A percentile compares a stretch with the other conserved stretches of the same genome.
phyloP scores from a whole-genome alignment of 30 jellyfish, hydroid and myxozoan species.

The Aurelia sp. region DNA sequence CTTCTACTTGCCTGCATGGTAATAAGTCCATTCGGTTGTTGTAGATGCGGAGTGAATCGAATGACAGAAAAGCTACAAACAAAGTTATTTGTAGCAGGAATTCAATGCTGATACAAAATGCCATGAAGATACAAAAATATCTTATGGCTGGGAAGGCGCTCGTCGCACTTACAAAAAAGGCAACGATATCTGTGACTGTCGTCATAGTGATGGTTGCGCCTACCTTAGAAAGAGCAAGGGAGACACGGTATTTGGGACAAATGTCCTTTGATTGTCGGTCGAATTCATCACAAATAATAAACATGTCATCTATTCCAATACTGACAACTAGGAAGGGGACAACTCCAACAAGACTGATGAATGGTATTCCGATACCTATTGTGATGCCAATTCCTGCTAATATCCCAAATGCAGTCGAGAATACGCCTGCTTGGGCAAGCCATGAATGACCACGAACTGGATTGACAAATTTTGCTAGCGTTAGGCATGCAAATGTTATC shows the following conservation, averaged over 20 bases:
- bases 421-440: slow-evolving; percentile 63
- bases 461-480: slow-evolving; percentile 38
- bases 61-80: slow-evolving; percentile 57
- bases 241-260: slow-evolving; percentile 46
- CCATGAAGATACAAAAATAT: slow-evolving; percentile 68
- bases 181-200: slow-evolving; percentile 71
- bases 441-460: slow-evolving; percentile 76
- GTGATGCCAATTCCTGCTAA: slow-evolving; percentile 73
- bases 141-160: slow-evolving; percentile 74
- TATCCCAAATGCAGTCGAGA: slow-evolving; percentile 67
- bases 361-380: slow-evolving; percentile 56
- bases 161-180: slow-evolving; percentile 54
- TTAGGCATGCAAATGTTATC: slow-evolving; percentile 67
- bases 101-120: slow-evolving; percentile 40
- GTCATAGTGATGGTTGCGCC: slow-evolving; percentile 87
- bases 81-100: slow-evolving; percentile 59
- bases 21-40: slow-evolving; percentile 61
- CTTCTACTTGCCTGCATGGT: slow-evolving; percentile 36
- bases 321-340: slow-evolving; percentile 77
- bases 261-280: slow-evolving; percentile 46
- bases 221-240: slow-evolving; percentile 57
- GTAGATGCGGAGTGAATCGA: slow-evolving; percentile 61
- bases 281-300: slow-evolving; percentile 66
- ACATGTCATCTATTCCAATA: slow-evolving; percentile 81
- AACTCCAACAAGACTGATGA: slow-evolving; percentile 74